Evolutionary conservation across 2,797 vertebrate species (phyloP).

Genomic region (Pseudocheirus occidentalis): DNA sequence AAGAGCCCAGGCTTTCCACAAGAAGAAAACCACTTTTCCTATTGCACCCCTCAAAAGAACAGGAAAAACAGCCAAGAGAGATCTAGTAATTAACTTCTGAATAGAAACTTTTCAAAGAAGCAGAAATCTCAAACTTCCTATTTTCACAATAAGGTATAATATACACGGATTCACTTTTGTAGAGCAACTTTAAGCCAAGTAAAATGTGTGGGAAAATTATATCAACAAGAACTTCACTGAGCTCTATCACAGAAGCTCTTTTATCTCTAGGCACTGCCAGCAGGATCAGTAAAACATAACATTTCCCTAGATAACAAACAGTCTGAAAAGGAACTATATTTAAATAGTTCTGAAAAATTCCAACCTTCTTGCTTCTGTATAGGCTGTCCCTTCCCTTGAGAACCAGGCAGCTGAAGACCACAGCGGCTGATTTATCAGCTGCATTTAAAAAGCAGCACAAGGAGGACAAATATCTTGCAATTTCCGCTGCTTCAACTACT

Average conservation of each 20-base stretch:
- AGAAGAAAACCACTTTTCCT: constrained; percentile 18
- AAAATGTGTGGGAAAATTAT: constrained; percentile 89
- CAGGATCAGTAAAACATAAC: constrained; percentile 88
- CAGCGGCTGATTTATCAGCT: constrained; percentile 91
- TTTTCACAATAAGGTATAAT: constrained; percentile 48
- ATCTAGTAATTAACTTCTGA: neutral
- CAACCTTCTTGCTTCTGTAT: constrained; percentile 82
- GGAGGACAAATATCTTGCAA: constrained; percentile 89
- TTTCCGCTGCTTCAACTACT: constrained; percentile 88
- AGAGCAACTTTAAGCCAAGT: constrained; percentile 84
- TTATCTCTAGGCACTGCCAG: constrained; percentile 86
- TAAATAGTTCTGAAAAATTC: constrained; percentile 86
- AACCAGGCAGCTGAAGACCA: constrained; percentile 85
- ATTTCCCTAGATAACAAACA: constrained; percentile 84
- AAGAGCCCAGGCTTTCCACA: neutral
- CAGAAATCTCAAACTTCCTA: constrained; percentile 33
- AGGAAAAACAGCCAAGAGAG: neutral
- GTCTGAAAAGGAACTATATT: constrained; percentile 82
- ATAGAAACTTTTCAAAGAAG: neutral
- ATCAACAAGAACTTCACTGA: constrained; percentile 83
- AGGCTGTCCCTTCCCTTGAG: constrained; percentile 86
- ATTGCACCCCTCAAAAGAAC: neutral
- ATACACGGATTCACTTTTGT: constrained; percentile 11
- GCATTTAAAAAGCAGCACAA: constrained; percentile 88
- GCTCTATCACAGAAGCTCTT: constrained; percentile 80